Evolutionary conservation across 2,113 vertebrate species (phyloP), one percentile per base, ranked within the genome.

Genomic region (Cygnus buccinator): DNA sequence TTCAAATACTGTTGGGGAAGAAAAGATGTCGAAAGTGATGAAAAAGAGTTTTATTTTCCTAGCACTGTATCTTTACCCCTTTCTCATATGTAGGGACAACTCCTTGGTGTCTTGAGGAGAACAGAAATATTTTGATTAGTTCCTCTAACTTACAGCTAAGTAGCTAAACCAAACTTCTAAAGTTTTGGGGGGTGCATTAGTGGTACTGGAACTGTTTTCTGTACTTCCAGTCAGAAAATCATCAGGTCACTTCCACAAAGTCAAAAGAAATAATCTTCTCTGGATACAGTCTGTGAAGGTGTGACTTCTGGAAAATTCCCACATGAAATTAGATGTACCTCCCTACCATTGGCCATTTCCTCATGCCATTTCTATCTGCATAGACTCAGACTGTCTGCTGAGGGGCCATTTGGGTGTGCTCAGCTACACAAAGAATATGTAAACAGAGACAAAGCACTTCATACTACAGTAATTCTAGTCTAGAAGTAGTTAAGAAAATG

Each of bases 291-390:
- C 62, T 75, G 70, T 63, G 74, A 39, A 90, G n/a, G 46, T 75
- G 37, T 83, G 75, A 88, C 65, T 76, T 79, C 86, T 90, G 83
- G 33, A 73, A 67, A 4, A 39, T 58, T 39, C 43, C 52, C 59
- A 65, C 3, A 0, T 10, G 26, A 28, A 54, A 43, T 0, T 3
- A 52, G 8, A 67, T 85, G 39, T 43, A 46, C 19, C 25, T 88
- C 19, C 43, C 28, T 90, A 57, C 52, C 71, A 39, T 78, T 44
- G 82, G 9, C n/a, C 23, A 11, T 79, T 83, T 87, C n/a, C 31
- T 87, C 33, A 5, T 6, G 16, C 18, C 0, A 0, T 31, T 85
- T 54, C 57, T 21, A 41, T 46, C 46, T 25, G 43, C 35, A 14
- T 3, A 52, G 57, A 21, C 39, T 67, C 23, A 41, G 21, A 6